These are phyloP conservation scores for Anableps anableps DNA, from an alignment of 2,797 vertebrate genomes.

Conservation along the genomic window DNA sequence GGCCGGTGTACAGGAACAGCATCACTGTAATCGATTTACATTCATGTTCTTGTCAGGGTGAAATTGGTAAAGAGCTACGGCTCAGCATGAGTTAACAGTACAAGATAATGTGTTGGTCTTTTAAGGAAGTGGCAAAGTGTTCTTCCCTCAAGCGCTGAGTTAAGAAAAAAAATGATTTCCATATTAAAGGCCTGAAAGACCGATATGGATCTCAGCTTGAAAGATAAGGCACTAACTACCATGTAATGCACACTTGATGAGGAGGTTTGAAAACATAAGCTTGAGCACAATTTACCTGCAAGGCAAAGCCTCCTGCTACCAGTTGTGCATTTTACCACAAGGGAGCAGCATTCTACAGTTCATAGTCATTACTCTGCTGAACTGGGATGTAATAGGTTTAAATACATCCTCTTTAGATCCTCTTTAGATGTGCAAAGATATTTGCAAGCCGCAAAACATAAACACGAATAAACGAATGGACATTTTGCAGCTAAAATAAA, in stretches of 20 bases:
- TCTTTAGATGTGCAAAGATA: neutral
- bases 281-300: neutral
- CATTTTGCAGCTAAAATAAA: neutral
- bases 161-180: neutral
- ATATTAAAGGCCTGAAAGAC: neutral
- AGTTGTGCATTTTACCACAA: conserved; percentile 5
- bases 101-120: neutral
- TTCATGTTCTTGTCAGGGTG: conserved; percentile 15
- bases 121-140: neutral
- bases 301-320: neutral
- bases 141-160: neutral
- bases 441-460: neutral
- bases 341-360: conserved; percentile 32
- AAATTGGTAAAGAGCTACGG: conserved; percentile 6
- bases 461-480: neutral
- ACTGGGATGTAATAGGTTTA: too few species aligned
- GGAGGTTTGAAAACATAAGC: neutral
- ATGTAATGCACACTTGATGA: neutral
- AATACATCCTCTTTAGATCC: too few species aligned
- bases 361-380: neutral
- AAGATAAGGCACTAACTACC: neutral
- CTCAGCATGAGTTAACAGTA: neutral
- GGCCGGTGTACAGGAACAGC: neutral
- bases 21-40: conserved; percentile 29
- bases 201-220: neutral